These are phyloP conservation scores for Desmophyllum pertusum DNA, from an alignment of 92 coral and sea anemone species.

Conservation along the genomic window DNA sequence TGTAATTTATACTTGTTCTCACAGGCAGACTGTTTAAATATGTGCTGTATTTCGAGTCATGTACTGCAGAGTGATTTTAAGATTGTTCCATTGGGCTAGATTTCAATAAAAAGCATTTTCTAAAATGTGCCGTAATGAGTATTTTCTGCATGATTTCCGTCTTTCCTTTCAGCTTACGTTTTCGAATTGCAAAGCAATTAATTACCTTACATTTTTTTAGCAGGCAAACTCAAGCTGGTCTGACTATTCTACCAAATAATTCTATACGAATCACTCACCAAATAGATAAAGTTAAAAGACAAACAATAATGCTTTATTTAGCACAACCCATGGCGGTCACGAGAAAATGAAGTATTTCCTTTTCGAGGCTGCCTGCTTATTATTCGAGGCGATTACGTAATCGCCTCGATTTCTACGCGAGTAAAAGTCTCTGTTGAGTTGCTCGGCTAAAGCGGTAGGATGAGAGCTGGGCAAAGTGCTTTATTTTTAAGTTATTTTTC, in stretches of 20 bases:
- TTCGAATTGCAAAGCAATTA: neutral
- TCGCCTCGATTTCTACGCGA: no score
- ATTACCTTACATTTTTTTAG: neutral
- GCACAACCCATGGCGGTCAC: slow-evolving; percentile 54
- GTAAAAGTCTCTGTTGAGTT: no score
- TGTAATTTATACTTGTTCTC: no score
- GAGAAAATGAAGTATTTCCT: neutral
- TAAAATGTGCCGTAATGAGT: neutral
- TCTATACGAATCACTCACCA: slow-evolving; percentile 62
- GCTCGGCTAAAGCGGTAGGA: no score
- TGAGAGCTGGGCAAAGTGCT: no score
- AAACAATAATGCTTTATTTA: slow-evolving; percentile 74
- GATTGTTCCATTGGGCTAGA: no score
- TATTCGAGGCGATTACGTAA: no score
- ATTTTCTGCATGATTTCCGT: neutral
- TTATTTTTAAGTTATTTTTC: no score
- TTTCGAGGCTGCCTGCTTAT: neutral
- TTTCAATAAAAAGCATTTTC: neutral
- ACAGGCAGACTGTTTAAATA: no score
- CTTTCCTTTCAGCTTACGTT: neutral
- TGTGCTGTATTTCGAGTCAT: no score
- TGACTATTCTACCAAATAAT: neutral
- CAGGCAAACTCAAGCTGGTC: neutral
- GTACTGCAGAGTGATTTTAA: no score
- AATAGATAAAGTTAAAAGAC: slow-evolving; percentile 71